Conservation (phyloP, 2,797 vertebrate species). For the Mycteria americana region DNA sequence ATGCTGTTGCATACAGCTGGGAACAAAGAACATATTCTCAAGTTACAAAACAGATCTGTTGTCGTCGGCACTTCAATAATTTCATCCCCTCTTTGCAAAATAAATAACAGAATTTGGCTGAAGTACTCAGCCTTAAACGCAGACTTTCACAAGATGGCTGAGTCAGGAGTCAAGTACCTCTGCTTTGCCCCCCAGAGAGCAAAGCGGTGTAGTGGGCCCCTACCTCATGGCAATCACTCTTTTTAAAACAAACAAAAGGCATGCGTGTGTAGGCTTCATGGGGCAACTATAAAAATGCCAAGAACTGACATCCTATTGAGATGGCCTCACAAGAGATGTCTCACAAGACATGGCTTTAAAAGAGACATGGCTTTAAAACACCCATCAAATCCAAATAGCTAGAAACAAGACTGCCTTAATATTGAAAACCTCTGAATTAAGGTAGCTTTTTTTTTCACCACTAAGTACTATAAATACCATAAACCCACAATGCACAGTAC, state of each 20-base stretch:
- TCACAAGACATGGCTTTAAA: too few relatives aligned
- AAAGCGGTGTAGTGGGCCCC: not conserved
- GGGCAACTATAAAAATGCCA: not conserved
- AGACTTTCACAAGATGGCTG: not conserved
- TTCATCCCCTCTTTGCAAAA: not conserved
- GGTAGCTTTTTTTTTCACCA: not conserved
- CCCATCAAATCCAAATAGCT: not conserved
- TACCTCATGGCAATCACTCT: not conserved
- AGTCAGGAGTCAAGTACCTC: not conserved
- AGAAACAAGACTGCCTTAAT: not conserved
- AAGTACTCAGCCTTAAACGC: not conserved
- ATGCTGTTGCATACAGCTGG: conserved; percentile 97
- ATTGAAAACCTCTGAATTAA: not conserved
- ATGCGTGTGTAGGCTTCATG: not conserved
- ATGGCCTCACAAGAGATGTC: too few relatives aligned
- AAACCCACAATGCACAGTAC: not conserved
- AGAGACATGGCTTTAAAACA: not conserved
- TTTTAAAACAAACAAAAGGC: not conserved
- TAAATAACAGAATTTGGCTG: not conserved
- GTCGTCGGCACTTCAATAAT: not conserved
- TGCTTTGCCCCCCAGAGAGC: not conserved
- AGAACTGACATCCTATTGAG: not conserved
- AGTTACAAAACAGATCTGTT: not conserved
- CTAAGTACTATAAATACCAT: not conserved
- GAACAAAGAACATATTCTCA: conserved; percentile 29